Conservation (phyloP, 2,113 vertebrate species). For the Nothoprocta perdicaria region DNA sequence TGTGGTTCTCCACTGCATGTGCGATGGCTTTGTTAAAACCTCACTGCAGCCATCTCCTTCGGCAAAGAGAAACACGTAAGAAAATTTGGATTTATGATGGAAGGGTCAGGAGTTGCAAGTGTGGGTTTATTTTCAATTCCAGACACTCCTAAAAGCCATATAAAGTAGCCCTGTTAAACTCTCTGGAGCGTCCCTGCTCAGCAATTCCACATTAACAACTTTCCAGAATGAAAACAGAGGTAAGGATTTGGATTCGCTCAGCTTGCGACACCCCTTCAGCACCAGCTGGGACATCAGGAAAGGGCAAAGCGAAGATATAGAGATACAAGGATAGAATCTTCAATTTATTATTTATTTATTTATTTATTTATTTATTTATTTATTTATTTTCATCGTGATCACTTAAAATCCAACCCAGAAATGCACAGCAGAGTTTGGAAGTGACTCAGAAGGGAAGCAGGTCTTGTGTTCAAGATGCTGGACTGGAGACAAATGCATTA, state of each 20-base stretch:
- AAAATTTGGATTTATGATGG: slow-evolving; percentile 66
- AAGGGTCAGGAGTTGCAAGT: slow-evolving; percentile 63
- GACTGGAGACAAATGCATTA: neutral
- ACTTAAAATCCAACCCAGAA: neutral
- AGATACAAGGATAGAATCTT: neutral
- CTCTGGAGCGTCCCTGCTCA: slow-evolving; percentile 56
- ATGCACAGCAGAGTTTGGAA: rapidly evolving
- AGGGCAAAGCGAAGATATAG: neutral
- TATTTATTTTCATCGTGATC: neutral
- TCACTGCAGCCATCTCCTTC: slow-evolving; percentile 28
- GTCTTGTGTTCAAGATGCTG: rapidly evolving
- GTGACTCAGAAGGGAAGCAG: neutral
- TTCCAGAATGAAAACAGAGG: slow-evolving; percentile 40
- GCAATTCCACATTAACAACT: slow-evolving; percentile 56
- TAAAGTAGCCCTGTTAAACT: slow-evolving; percentile 58
- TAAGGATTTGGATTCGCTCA: slow-evolving; percentile 8
- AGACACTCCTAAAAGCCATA: slow-evolving; percentile 60
- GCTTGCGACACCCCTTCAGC: neutral
- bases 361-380: neutral
- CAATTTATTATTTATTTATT: neutral
- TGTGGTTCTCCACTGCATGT: slow-evolving; percentile 21
- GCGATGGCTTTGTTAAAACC: neutral
- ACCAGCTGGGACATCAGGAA: neutral
- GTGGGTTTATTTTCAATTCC: slow-evolving; percentile 71
- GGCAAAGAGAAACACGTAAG: slow-evolving; percentile 26